These are phyloP conservation scores for Zaprionus capensis DNA, from an alignment of 1,140 invertebrate genomes.

Conservation along the genomic window DNA sequence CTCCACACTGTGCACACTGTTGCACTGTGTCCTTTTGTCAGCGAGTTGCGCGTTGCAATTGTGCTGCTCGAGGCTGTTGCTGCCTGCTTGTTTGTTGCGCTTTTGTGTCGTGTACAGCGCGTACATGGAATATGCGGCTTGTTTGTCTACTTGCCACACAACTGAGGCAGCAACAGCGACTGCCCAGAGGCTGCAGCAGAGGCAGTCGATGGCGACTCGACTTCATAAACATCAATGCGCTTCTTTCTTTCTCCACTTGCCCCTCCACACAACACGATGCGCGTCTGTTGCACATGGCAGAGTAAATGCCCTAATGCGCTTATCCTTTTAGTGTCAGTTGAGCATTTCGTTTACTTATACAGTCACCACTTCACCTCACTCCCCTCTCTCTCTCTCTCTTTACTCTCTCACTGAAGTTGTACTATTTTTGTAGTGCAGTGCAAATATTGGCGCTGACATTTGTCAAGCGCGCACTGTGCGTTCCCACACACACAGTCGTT, in stretches of 20 bases:
- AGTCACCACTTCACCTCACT: background rate
- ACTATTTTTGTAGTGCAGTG: slow-evolving; percentile 53
- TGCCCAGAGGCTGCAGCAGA: slow-evolving; percentile 3
- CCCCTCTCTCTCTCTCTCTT: background rate
- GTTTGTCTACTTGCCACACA: slow-evolving; percentile 52
- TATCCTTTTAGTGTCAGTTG: slow-evolving; percentile 76
- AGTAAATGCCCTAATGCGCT: slow-evolving; percentile 80
- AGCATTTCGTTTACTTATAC: slow-evolving; percentile 54
- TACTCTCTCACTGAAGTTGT: background rate
- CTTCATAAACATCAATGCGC: slow-evolving; percentile 63
- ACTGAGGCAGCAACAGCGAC: slow-evolving; percentile 9
- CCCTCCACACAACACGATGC: background rate
- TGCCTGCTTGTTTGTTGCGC: slow-evolving; percentile 66
- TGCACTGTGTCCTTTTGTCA: slow-evolving; percentile 60
- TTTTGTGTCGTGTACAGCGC: slow-evolving; percentile 66
- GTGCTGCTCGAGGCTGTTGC: slow-evolving; percentile 57
- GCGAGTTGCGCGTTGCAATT: slow-evolving; percentile 39
- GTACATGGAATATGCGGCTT: slow-evolving; percentile 54
- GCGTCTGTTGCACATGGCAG: slow-evolving; percentile 64
- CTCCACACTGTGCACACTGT: slow-evolving; percentile 18
- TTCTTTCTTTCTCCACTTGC: background rate
- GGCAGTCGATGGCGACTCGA: slow-evolving; percentile 39
- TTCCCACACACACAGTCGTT: slow-evolving; percentile 40
- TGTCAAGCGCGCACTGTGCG: slow-evolving; percentile 33
- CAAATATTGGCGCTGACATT: slow-evolving; percentile 66